Base-by-base conservation (phyloP, 2,888 invertebrate genomes). In the Dryocosmus kuriphilus region DNA sequence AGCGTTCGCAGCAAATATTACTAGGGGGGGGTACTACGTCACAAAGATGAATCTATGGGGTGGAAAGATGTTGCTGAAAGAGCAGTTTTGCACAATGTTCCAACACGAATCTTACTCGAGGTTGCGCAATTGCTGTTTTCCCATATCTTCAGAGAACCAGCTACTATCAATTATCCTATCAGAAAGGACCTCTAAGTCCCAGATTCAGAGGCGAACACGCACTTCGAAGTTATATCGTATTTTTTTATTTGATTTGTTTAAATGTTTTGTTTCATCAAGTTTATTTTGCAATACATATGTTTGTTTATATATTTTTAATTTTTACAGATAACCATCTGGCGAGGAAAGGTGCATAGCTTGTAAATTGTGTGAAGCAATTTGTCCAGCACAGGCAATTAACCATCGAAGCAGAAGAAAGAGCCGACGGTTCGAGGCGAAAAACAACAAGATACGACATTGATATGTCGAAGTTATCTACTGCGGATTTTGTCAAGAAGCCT, bases 401-500 rank as follows among this genome's bases (percentile, higher is more conserved):
- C 0, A 99, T 99, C 89, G 99, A 99, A 92, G 99, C 99, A 1
- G 99, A 99, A 91, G 97, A 98, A 88, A 94, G 99, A 81, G 95
- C 96, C 32, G 99, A 99, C 92, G 99, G 99, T 41, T 99, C 99
- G 63, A 94, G 99, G 80, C 93, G 99, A 87, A n/a, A n/a, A n/a
- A 99, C 99, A 5, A 99, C 99, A 0, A 95, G 99, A 82, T 99
- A 99, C 90, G 99, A 99, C 92, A 99, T 99, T 89, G 99, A 99
- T 91, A 99, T 99, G 99, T 99, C 99, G 8, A 99, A 99, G 92
- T 99, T 92, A 99, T 99, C 92, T 99, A 99, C 91, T 99, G 99
- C 91, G 99, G 99, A 60, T 99, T 99, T 91, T 99, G 99, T 91
- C 99, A 99, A 93, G 95, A 95, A 89, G 86, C 95, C 27, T 96